These are phyloP conservation scores for Drosophila mayaguana DNA, from an alignment of 2,888 invertebrate species.

Conservation along the genomic window DNA sequence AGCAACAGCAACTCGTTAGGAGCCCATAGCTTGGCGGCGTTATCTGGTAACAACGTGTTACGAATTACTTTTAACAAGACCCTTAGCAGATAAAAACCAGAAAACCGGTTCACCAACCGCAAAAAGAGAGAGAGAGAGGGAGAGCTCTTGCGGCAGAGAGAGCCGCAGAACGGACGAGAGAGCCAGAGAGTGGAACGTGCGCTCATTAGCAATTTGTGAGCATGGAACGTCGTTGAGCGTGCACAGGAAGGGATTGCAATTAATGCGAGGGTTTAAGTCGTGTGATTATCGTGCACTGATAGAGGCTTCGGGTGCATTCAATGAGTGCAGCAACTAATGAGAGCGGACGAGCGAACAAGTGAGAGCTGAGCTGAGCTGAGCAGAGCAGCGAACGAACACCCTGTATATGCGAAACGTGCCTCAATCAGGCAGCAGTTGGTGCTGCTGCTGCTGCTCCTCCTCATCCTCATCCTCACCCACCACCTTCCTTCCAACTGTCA, in stretches of 20 bases:
- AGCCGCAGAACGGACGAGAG: slow-evolving; percentile 7
- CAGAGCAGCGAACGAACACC: slow-evolving; percentile 30
- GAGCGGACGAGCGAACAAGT: slow-evolving; percentile 25
- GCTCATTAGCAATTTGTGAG: slow-evolving; percentile 63
- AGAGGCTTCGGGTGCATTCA: slow-evolving; percentile 35
- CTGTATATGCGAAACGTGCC: slow-evolving; percentile 65
- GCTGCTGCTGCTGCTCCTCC: slow-evolving; percentile 3
- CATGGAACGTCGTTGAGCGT: slow-evolving; percentile 25
- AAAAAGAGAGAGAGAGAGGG: slow-evolving; percentile 12
- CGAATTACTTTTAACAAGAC: slow-evolving; percentile 85
- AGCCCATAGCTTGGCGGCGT: slow-evolving; percentile 71
- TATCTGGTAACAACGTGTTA: slow-evolving; percentile 85
- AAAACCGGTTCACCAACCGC: slow-evolving; percentile 62
- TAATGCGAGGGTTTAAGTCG: slow-evolving; percentile 52
- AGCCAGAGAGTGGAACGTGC: slow-evolving; percentile 55
- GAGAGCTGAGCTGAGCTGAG: not conserved
- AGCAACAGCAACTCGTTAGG: slow-evolving; percentile 63
- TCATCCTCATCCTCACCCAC: slow-evolving; percentile 38
- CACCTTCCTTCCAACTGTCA: slow-evolving; percentile 40
- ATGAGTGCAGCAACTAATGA: slow-evolving; percentile 47
- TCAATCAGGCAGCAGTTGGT: slow-evolving; percentile 23
- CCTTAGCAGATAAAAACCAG: slow-evolving; percentile 83
- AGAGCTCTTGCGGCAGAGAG: not conserved
- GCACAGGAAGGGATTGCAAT: slow-evolving; percentile 72
- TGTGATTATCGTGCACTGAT: slow-evolving; percentile 61